phyloP scores from a whole-genome alignment of 2,888 invertebrate species.

The Ditula angustiorana region DNA sequence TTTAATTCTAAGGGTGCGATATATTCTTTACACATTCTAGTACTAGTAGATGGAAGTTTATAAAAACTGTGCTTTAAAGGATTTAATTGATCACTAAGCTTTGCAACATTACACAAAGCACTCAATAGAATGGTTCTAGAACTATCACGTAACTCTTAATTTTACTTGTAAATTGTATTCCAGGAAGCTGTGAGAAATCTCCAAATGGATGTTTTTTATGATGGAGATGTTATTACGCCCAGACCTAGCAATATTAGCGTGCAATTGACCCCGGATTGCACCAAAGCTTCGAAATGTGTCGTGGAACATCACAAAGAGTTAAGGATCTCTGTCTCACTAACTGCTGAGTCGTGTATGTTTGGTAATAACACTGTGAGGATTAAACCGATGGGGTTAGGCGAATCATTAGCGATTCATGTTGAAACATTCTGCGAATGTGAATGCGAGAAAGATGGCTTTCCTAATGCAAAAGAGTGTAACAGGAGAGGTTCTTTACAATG shows the following conservation, averaged over 20 bases:
- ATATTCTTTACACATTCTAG: no score
- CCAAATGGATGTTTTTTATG: constrained; percentile 14
- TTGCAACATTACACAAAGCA: no score
- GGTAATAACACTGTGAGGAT: constrained; percentile 3
- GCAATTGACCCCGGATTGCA: constrained; percentile 21
- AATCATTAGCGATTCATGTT: constrained; percentile 10
- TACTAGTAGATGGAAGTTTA: no score
- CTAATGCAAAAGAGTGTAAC: constrained; percentile 68
- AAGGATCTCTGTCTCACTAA: constrained; percentile 1
- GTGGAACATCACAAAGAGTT: background rate
- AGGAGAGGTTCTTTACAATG: constrained; percentile 83
- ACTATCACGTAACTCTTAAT: no score
- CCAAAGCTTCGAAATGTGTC: background rate
- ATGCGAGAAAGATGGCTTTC: constrained; percentile 38
- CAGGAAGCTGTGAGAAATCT: constrained; percentile 18
- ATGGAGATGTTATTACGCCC: no score
- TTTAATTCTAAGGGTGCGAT: no score
- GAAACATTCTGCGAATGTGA: constrained; percentile 38
- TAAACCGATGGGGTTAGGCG: constrained; percentile 16
- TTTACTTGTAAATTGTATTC: background rate
- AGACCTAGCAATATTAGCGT: constrained; percentile 1
- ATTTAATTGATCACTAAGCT: no score
- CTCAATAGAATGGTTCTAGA: no score
- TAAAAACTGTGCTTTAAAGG: no score
- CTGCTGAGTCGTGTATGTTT: background rate